A percentile compares a stretch with the other conserved stretches of the same genome.
These are phyloP conservation scores for Excalfactoria chinensis DNA, from an alignment of 2,113 vertebrate species.

Conservation along the genomic window DNA sequence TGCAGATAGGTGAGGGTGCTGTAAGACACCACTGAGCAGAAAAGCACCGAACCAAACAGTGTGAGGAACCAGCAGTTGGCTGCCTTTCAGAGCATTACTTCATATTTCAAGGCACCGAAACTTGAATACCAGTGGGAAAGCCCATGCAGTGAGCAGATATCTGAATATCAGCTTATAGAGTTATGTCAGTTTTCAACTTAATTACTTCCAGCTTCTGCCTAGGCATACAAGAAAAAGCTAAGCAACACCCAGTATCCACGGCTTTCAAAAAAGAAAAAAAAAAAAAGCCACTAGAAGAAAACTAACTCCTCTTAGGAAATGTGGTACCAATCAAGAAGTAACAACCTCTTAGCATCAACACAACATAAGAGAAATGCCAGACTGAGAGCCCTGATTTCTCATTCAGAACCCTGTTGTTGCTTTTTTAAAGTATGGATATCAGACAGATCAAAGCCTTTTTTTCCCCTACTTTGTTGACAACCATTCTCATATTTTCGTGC, in stretches of 20 bases:
- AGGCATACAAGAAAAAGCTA: not conserved
- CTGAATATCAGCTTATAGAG: not conserved
- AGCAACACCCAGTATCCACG: not conserved
- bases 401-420: not conserved
- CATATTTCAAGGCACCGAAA: not conserved
- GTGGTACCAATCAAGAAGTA: not conserved
- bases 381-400: not conserved
- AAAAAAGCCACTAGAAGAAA: not conserved
- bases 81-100: not conserved
- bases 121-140: not conserved
- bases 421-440: not conserved
- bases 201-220: not conserved
- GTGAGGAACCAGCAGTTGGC: not conserved
- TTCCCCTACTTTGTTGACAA: not conserved
- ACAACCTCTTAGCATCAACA: not conserved
- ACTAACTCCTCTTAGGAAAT: not conserved
- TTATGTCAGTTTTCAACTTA: not conserved
- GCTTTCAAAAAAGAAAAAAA: not conserved
- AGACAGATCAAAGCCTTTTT: not conserved
- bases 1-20: not conserved
- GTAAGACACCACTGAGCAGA: not conserved
- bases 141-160: not conserved
- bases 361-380: not conserved
- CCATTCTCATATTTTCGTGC: not conserved
- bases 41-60: accelerated